Evolutionary conservation across 2,797 vertebrate species (phyloP), one percentile per base, ranked within the genome.

Genomic region (Gephyroberyx darwinii): DNA sequence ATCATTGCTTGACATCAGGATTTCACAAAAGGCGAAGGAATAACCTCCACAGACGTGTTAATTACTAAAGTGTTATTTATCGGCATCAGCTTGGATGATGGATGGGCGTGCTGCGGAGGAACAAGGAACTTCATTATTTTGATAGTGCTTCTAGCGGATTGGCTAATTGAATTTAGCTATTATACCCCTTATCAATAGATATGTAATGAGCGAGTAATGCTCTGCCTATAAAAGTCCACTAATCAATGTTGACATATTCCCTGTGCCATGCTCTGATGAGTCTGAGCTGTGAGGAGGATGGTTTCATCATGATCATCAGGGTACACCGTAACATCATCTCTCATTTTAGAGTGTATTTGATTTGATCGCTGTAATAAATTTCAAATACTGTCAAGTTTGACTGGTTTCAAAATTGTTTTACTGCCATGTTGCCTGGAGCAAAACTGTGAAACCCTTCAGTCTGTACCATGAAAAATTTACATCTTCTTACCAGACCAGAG

Each of bases 201-300:
- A 90, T 88, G 81, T 91, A 92, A 92, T 89, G 77, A 86, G 75
- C 62, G 50, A 60, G 71, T 89, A 85, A 91, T 75, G 78, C 71
- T 77, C 41, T 70, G 55, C 74, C 66, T 77, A 48, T 77, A 77
- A 84, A 77, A 74, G 75, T 4, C 26, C 62, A 4, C 78, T 82
- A 84, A 92, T 92, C 84, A 84, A 55, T 88, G 78, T 65, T 86
- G 86, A 89, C 85, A 79, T 80, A 70, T 84, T 79, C 75, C 64
- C 50, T 3, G 22, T 55, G 54, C 65, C 48, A 52, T 16, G 65
- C 79, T 86, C 60, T 81, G 65, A 82, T 85, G 72, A 74, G 37
- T 63, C 64, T 33, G 31, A 55, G n/a, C 43, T 35, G 20, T 30
- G 41, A 1, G 26, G 51, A 65, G 55, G 54, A 26, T 8, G 30